These are phyloP conservation scores for Hemibagrus wyckioides DNA, from an alignment of 2,113 vertebrate genomes.

Conservation along the genomic window DNA sequence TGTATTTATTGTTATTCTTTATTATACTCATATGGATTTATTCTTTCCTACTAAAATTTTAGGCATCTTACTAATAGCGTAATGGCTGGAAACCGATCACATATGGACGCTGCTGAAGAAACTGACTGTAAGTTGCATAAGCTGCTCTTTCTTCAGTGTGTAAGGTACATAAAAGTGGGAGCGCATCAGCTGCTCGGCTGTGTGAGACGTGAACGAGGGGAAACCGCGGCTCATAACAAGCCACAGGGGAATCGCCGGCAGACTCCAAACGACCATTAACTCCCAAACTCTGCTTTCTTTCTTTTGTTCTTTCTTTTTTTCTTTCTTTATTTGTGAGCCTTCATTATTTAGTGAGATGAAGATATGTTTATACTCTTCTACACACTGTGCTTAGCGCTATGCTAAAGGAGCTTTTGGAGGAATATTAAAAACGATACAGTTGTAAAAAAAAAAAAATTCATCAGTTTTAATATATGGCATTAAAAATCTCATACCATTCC, in stretches of 20 bases:
- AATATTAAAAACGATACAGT: not conserved
- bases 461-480: not conserved
- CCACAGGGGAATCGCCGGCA: slow-evolving; percentile 38
- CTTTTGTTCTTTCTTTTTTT: slow-evolving; percentile 38
- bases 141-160: slow-evolving; percentile 31
- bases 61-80: not conserved
- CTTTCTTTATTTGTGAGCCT: slow-evolving; percentile 40
- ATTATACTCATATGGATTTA: not conserved
- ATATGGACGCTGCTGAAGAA: slow-evolving; percentile 5
- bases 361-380: slow-evolving; percentile 24
- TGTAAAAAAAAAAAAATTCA: not conserved
- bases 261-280: slow-evolving; percentile 45
- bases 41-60: not conserved
- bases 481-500: not conserved
- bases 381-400: not conserved
- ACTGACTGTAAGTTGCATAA: slow-evolving; percentile 36
- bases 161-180: slow-evolving; percentile 18
- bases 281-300: slow-evolving; percentile 20
- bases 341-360: slow-evolving; percentile 52
- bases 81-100: not conserved
- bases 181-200: slow-evolving; percentile 41
- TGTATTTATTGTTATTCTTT: too few species aligned
- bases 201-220: slow-evolving; percentile 25
- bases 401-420: not conserved
- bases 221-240: slow-evolving; percentile 47